Base-by-base conservation (phyloP, 2,888 invertebrate species). In the Netelia melanura region DNA sequence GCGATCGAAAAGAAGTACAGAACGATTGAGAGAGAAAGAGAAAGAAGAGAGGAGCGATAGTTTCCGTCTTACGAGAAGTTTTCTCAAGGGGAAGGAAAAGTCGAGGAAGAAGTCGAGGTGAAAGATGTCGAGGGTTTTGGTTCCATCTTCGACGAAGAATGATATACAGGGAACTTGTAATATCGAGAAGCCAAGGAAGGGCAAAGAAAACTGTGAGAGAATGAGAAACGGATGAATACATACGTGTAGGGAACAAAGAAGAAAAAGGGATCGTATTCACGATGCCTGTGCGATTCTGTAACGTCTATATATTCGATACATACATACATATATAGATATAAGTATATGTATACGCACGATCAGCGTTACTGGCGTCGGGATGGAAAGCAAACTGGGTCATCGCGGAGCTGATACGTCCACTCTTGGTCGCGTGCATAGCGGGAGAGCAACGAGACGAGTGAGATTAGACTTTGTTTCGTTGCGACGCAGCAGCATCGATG, bases 41-140 rank as follows among this genome's bases (percentile, higher is more conserved):
- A 58, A 6, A n/a, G 58, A 11, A 10, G 23, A 21, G 23, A 14
- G 23, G 58, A 10, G 21, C 10, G 38, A 48, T 14, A 67, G 48
- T 78, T 78, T 68, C 43, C 17, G 25, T 78, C 56, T 56, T 25
- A 70, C 68, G 72, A 78, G 38, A 85, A 81, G 75, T 85, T 85
- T 81, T 76, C 54, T 65, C 85, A 14, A 38, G 78, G 43, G 44
- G 48, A 75, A 62, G 43, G 43, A 65, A 81, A 71, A 71, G 65
- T 71, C 84, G 83, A 86, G 85, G 83, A 86, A 86, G 86, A 87
- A 87, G 88, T 87, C 87, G 78, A 87, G 84, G 89, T 86, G 83
- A 85, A 86, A 90, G 88, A 89, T 89, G 89, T 88, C 89, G 88
- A 90, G 89, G 89, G 89, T 87, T 67, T 44, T 61, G 54, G 81